Conservation (phyloP, 2,797 vertebrate genomes). For the Sebastes kiyomatsui region DNA sequence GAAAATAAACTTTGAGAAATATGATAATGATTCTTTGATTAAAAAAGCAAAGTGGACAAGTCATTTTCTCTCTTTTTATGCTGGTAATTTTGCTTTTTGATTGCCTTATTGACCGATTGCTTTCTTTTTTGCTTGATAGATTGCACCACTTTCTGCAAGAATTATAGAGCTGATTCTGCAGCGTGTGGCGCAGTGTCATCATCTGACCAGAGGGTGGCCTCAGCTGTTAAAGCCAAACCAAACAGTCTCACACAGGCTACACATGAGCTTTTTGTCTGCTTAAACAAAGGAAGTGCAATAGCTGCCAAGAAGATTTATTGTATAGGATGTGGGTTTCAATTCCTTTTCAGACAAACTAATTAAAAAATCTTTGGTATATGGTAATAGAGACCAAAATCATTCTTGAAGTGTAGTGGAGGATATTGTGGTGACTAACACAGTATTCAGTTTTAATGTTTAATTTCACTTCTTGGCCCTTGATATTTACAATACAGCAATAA, state of each 20-base stretch:
- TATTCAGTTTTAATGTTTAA: neutral
- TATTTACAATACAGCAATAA: neutral
- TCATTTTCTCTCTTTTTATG: neutral
- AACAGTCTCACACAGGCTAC: neutral
- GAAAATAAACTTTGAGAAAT: neutral
- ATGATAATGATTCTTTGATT: neutral
- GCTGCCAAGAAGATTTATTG: neutral
- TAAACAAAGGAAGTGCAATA: neutral
- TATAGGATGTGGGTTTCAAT: neutral
- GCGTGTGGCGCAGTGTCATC: neutral
- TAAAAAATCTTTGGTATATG: neutral
- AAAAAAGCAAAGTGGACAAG: neutral
- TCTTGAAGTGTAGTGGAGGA: neutral
- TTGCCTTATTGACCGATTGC: neutral
- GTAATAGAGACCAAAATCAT: neutral
- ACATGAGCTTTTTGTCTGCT: neutral
- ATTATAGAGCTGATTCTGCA: neutral
- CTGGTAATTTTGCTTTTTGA: neutral
- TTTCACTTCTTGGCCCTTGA: neutral
- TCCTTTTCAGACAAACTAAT: neutral
- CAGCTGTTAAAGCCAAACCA: neutral
- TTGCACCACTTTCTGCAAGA: neutral
- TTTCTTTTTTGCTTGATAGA: neutral
- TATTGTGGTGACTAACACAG: neutral
- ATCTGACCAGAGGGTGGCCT: conserved; percentile 4